These are phyloP conservation scores for Sarcophaga caerulescens DNA, from an alignment of 2,888 invertebrate genomes.

Conservation along the genomic window DNA sequence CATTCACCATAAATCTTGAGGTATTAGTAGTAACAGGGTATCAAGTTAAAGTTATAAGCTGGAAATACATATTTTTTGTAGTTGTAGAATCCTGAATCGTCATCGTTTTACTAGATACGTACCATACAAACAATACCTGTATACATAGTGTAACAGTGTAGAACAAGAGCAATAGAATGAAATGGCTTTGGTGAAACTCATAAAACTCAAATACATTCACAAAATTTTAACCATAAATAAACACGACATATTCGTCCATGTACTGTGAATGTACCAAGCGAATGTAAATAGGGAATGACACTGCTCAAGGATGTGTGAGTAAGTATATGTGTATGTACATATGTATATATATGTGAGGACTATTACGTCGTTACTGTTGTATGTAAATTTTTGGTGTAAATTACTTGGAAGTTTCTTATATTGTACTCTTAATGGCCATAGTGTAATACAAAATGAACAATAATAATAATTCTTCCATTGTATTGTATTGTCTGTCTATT, in stretches of 20 bases:
- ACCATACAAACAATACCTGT: slow-evolving; percentile 23
- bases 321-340: slow-evolving; percentile 5
- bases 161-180: slow-evolving; percentile 30
- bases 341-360: slow-evolving; percentile 26
- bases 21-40: slow-evolving; percentile 57
- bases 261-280: slow-evolving; percentile 15
- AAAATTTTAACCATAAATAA: slow-evolving; percentile 63
- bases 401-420: slow-evolving; percentile 58
- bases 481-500: slow-evolving; percentile 8
- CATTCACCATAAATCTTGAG: slow-evolving; percentile 63
- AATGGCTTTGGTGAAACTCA: slow-evolving; percentile 51
- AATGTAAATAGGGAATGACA: background rate
- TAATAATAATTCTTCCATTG: slow-evolving; percentile 64
- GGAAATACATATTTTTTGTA: background rate
- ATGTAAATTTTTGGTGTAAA: slow-evolving; percentile 63
- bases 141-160: slow-evolving; percentile 14
- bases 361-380: slow-evolving; percentile 50
- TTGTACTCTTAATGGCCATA: slow-evolving; percentile 57
- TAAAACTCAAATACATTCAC: slow-evolving; percentile 64
- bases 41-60: slow-evolving; percentile 58
- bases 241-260: slow-evolving; percentile 46
- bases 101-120: background rate
- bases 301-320: background rate
- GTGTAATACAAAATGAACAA: slow-evolving; percentile 60
- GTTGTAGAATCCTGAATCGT: slow-evolving; percentile 26